Evolutionary conservation across 2,888 invertebrate species (phyloP), one percentile per base, ranked within the genome.

Genomic region (Tachina fera): DNA sequence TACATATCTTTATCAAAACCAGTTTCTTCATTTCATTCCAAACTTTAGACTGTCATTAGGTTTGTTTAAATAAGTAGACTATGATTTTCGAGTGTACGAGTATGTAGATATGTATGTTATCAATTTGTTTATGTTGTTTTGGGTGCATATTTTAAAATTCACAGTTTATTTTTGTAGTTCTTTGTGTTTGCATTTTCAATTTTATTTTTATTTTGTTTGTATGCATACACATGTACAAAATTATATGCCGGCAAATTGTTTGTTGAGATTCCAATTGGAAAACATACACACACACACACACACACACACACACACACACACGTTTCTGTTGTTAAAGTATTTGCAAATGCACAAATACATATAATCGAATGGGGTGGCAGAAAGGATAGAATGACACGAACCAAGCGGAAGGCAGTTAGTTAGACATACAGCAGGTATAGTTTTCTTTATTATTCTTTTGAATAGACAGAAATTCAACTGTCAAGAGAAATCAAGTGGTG

Each of bases 161-260:
- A 58, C 9, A 80, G 43, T 60, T 67, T 74, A 53, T 68, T 75
- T 70, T 70, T 11, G 51, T 53, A 60, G 16, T 70, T 61, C 39
- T 70, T 70, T 53, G 47, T 67, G 41, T 58, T 45, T 76, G 45
- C 16, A n/a, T 9, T 68, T 19, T 39, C 11, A 13, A 9, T n/a
- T 31, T 51, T 41, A 65, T 43, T 45, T 16, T 63, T 58, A 47
- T 60, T 83, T 83, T 72, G 67, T 67, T 78, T 67, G 31, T 31
- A 31, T 31, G 4, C 3, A 4, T 31, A 31, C 4, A 58, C 4
- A 31, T 31, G 31, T 77, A 49, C 51, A 19, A 81, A 71, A 76
- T 77, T 68, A 63, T 76, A 75, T 75, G 70, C 79, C 79, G 75
- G 75, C 75, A 71, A 71, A 49, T 76, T 76, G 75, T 71, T 80